Evolutionary conservation across 2,113 vertebrate species (phyloP), one percentile per base, ranked within the genome.

Genomic region (Menidia beryllina): DNA sequence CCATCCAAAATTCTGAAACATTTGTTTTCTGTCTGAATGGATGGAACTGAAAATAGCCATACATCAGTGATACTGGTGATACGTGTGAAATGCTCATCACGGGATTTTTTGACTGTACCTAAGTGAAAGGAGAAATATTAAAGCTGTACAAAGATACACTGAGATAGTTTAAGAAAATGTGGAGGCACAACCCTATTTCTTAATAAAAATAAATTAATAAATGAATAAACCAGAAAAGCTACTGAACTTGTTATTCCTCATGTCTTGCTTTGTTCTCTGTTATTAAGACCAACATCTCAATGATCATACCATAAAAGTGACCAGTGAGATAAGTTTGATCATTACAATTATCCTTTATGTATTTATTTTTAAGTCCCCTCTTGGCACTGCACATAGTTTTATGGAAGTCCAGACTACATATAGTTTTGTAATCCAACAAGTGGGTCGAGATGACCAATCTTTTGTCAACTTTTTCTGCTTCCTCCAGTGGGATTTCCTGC

Each of bases 321-420:
- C 63, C 60, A 47, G 51, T 48, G 61, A 61, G 17, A 59, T 51
- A n/a, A 43, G 36, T 63, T 77, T 69, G 43, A 79, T 67, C 60
- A 36, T 39, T 45, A 12, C 47, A 63, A 56, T 60, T 41, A 53
- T 34, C 30, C 2, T 34, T 34, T 6, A 8, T 1, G 10, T 10
- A 34, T 34, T 10, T 34, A 34, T 10, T 10, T 8, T 6, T 34
- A 34, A 34, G 2, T 72, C 7, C 21, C 21, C 20, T 34, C 51
- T 14, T 17, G 3, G 41, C 55, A 67, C 45, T n/a, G 24, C 27
- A 45, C 39, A 26, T 7, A 50, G 25, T 23, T 6, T 15, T 5
- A 48, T 3, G 11, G 9, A 38, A 50, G 21, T 23, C 9, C 3
- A 58, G 17, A 34, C 7, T 6, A 45, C 17, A 50, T 20, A 41